Evolutionary conservation across 2,888 invertebrate species (phyloP), one percentile per base, ranked within the genome.

Genomic region (Phorcus lineatus): DNA sequence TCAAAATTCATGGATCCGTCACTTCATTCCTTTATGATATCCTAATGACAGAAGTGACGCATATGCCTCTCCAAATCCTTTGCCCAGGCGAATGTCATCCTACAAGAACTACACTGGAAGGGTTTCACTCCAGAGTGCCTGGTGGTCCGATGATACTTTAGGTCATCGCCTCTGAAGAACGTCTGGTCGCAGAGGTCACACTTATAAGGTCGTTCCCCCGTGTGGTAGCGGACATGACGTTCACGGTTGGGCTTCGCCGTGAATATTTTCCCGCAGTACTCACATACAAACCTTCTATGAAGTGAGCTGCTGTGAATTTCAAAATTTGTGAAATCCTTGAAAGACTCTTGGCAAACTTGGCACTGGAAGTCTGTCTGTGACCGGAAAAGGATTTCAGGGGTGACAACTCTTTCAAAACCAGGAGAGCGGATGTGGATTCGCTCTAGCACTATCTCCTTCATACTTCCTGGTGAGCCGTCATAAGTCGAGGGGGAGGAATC

Each of bases 191-290:
- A 91, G 13, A 90, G 82, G n/a, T 89, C 88, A 81, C 91, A 91
- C 75, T 85, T 86, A 83, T 90, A 91, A 0, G 92, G 92, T 16
- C 90, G 88, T 28, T 90, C 91, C 0, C 92, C 92, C 0, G 92
- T 92, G 85, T 92, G 92, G 78, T 91, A 90, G 36, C 92, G 90
- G 19, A 91, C 88, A 81, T 92, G 92, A 0, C 92, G 88, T 79
- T 92, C 92, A 19, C 92, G 85, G 82, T 92, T 92, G 7, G 92
- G 91, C 52, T 91, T 89, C 62, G 92, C 91, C 2, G 92, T 92
- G 84, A 92, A 92, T n/a, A 87, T 87, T 81, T 91, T 91, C 6
- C 90, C 87, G 83, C 92, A 92, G 82, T 89, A 91, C 79, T 90
- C 88, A 82, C 92, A 92, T 40, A 91, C 87, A 78, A 86, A 91